Evolutionary conservation across 2,113 vertebrate genomes (phyloP).

Genomic region (Engystomops pustulosus): DNA sequence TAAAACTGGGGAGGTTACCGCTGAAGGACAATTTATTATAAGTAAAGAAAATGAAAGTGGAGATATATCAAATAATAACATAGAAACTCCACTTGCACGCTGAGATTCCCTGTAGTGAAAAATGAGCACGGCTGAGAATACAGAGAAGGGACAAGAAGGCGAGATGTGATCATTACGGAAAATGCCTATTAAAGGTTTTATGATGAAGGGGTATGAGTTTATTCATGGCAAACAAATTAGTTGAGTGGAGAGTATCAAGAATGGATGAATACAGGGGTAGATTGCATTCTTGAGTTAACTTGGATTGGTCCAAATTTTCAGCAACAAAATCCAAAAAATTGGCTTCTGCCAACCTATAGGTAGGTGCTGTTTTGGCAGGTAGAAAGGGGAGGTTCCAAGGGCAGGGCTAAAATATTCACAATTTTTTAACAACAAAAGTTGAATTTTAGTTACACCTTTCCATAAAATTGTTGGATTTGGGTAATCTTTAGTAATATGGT

Average conservation of each 20-base stretch:
- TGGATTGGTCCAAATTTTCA: too few species aligned
- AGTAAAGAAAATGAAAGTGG: constrained; percentile 48
- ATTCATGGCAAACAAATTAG: not conserved
- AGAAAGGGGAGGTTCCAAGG: too few species aligned
- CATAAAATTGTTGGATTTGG: too few species aligned
- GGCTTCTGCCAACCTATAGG: too few species aligned
- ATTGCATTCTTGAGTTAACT: too few species aligned
- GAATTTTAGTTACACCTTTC: too few species aligned
- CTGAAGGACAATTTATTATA: constrained; percentile 57
- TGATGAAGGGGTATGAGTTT: not conserved
- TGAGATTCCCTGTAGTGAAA: constrained; percentile 39
- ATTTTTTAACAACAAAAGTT: too few species aligned
- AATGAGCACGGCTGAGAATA: constrained; percentile 9
- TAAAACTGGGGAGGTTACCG: constrained; percentile 51
- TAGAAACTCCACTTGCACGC: constrained; percentile 4
- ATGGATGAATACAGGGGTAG: not conserved
- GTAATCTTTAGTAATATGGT: too few species aligned
- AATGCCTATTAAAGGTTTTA: not conserved
- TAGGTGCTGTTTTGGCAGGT: too few species aligned
- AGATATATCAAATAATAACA: constrained; percentile 48
- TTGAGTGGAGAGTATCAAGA: not conserved
- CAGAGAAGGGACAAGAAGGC: not conserved
- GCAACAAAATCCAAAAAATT: too few species aligned
- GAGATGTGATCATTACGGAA: not conserved
- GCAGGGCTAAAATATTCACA: too few species aligned